Percentiles rank a stretch among this genome's conserved stretches.
These are phyloP conservation scores for Cantharis lateralis DNA, from an alignment of 2,888 invertebrate genomes.

Conservation along the genomic window DNA sequence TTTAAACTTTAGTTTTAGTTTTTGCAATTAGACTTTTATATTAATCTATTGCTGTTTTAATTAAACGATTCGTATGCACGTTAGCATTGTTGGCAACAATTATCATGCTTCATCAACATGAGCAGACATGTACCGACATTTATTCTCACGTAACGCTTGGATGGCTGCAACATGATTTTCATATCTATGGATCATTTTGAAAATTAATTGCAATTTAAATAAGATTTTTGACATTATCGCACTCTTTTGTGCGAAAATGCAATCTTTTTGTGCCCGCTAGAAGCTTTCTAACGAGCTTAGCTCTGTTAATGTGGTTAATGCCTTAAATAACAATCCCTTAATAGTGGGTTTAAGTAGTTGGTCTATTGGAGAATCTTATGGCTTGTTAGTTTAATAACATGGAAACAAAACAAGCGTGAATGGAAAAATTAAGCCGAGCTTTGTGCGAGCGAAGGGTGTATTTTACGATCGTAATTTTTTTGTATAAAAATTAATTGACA, in stretches of 20 bases:
- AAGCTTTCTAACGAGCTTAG: background rate
- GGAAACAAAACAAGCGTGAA: background rate
- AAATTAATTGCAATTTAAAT: background rate
- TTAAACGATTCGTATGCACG: conserved; percentile 17
- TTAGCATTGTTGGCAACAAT: background rate
- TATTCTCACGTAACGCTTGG: background rate
- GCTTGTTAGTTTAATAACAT: background rate
- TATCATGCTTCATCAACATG: conserved; percentile 21
- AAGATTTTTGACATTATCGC: background rate
- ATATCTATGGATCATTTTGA: background rate
- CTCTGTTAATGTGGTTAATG: background rate
- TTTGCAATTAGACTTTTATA: background rate
- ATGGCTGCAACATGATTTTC: background rate
- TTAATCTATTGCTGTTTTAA: conserved; percentile 20
- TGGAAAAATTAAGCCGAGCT: background rate
- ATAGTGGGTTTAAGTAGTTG: background rate
- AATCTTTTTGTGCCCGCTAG: background rate
- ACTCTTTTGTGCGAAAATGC: background rate
- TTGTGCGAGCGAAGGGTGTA: background rate
- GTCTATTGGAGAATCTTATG: background rate
- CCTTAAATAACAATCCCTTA: background rate
- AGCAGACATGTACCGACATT: background rate
- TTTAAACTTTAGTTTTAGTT: background rate
- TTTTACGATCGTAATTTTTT: background rate
- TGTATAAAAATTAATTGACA: background rate